A percentile compares a stretch with the other conserved stretches of the same genome.
phyloP scores from a whole-genome alignment of 2,797 vertebrate species.

The Poecile montanus region DNA sequence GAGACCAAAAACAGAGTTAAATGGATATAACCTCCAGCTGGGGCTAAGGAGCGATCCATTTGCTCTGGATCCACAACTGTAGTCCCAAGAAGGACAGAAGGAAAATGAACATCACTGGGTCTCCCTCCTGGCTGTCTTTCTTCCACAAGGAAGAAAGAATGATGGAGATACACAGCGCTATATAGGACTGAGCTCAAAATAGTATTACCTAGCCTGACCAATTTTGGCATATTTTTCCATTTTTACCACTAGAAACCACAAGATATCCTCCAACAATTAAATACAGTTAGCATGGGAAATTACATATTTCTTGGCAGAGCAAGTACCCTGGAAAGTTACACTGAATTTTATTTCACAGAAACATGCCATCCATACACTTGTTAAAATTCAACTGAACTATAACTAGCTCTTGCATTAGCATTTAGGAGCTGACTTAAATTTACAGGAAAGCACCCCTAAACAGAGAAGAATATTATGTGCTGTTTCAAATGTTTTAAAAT shows the following conservation, averaged over 20 bases:
- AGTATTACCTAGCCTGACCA: neutral
- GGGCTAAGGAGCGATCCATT: neutral
- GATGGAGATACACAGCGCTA: neutral
- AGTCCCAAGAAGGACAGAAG: neutral
- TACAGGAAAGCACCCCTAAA: constrained; percentile 41
- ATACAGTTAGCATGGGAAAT: constrained; percentile 64
- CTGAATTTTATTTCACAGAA: constrained; percentile 49
- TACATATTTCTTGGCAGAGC: constrained; percentile 66
- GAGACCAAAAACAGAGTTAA: neutral
- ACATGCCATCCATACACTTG: constrained; percentile 62
- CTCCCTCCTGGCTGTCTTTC: neutral
- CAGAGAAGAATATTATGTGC: neutral
- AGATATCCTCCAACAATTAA: constrained; percentile 36
- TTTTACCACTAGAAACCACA: constrained; percentile 29
- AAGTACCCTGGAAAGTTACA: constrained; percentile 61
- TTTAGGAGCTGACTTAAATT: constrained; percentile 51
- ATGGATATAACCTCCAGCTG: neutral
- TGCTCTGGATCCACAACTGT: neutral
- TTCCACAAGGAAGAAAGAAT: neutral
- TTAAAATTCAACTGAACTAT: constrained; percentile 72
- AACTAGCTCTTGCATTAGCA: constrained; percentile 63
- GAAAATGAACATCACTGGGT: neutral
- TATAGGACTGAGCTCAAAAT: neutral
- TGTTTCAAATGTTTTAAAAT: constrained; percentile 34
- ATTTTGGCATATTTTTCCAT: constrained; percentile 18